Evolutionary conservation across 2,888 invertebrate genomes (phyloP), one percentile per base, ranked within the genome.

Genomic region (Byasa hedistus): DNA sequence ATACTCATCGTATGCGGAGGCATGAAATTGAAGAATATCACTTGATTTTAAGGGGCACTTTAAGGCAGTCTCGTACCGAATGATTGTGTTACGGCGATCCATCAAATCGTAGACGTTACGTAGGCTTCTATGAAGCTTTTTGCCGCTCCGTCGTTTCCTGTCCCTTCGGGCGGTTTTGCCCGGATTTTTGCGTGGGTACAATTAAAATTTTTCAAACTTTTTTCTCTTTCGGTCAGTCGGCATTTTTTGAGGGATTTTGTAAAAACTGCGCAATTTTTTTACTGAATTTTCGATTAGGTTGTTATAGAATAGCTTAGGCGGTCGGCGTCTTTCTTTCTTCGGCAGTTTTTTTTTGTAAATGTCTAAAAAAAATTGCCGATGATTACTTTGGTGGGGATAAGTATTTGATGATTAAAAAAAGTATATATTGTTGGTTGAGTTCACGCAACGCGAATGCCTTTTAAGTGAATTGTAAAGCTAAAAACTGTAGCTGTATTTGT

Each of bases 11-110:
- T 70, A 75, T 74, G 72, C 77, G 78, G 27, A 39, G 66, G 57
- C 52, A 58, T 79, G 79, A 84, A 86, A 82, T 84, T 87, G 85
- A 86, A 87, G 85, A 85, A 89, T 87, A 86, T 89, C 89, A 87
- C 86, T 88, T 85, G 87, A 88, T 87, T 86, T 85, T 85, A 86
- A 88, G 88, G 88, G 87, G 88, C 89, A 85, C 87, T 89, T 88
- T 86, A 87, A 83, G 83, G 87, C 82, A 81, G 82, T 76, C 81
- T 79, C 80, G 80, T 82, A 83, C 79, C 78, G 80, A 87, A 85
- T 88, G 82, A 89, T 91, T 91, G 86, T 89, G 87, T 90, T 88
- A 87, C 83, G 82, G 81, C 85, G 81, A 91, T 91, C 88, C 87
- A 91, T 91, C 91, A 91, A 85, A 79, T 80, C 76, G 78, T 79